A percentile compares a stretch with the other conserved stretches of the same genome.
phyloP scores from a whole-genome alignment of 1,140 invertebrate genomes.

The Dendrolimus punctatus region DNA sequence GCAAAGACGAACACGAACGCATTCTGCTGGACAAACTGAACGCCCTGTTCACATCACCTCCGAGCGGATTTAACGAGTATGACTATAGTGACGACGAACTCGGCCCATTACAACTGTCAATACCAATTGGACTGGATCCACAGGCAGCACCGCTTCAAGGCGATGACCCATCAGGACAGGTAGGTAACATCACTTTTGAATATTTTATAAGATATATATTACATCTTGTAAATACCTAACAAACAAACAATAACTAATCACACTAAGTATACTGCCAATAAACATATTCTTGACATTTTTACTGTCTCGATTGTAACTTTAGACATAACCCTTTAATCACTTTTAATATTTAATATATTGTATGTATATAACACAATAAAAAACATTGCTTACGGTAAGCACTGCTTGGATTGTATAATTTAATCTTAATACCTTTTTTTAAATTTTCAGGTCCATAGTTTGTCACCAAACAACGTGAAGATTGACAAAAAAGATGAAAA shows the following conservation, averaged over 20 bases:
- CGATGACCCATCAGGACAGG: constrained; percentile 48
- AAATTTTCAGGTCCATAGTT: constrained; percentile 43
- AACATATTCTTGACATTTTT: no score
- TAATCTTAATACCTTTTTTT: constrained; percentile 7
- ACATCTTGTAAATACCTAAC: neutral
- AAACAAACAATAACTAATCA: neutral
- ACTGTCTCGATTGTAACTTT: no score
- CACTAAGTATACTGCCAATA: no score
- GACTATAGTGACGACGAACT: constrained; percentile 58
- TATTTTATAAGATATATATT: neutral
- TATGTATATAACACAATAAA: no score
- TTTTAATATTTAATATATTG: no score
- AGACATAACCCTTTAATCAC: no score
- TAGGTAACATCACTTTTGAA: constrained; percentile 11
- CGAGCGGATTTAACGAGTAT: constrained; percentile 39
- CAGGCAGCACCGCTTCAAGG: constrained; percentile 35
- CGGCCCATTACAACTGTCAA: constrained; percentile 52
- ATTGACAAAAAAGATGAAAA: constrained; percentile 49
- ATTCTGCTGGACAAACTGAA: constrained; percentile 54
- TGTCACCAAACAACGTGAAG: constrained; percentile 32
- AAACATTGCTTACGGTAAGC: no score
- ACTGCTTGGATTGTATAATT: neutral
- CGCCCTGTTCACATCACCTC: constrained; percentile 46
- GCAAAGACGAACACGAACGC: constrained; percentile 53
- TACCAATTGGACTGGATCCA: constrained; percentile 51